These are phyloP conservation scores for Enhydra lutris DNA, from an alignment of 2,113 vertebrate species.

Conservation along the genomic window DNA sequence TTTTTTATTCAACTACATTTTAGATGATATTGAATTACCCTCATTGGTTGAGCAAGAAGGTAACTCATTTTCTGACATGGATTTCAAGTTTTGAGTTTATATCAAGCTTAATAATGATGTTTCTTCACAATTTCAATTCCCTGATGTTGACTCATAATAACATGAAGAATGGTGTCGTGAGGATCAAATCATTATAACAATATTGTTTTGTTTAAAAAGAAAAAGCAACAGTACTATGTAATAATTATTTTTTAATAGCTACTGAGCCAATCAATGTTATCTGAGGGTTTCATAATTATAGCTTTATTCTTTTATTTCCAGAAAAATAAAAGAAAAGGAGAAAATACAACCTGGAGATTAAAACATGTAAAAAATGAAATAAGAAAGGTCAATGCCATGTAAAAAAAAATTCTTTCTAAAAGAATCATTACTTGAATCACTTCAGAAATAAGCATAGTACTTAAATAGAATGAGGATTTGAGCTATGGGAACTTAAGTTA, in stretches of 20 bases:
- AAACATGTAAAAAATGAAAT: conserved; percentile 42
- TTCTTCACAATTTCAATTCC: conserved; percentile 50
- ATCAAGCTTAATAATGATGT: conserved; percentile 25
- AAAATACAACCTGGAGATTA: conserved; percentile 54
- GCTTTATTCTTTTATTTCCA: conserved; percentile 64
- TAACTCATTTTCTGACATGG: conserved; percentile 56
- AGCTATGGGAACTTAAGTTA: neutral
- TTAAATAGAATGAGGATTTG: neutral
- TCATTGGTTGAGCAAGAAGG: conserved; percentile 55
- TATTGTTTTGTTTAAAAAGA: conserved; percentile 68
- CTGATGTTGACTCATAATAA: conserved; percentile 60
- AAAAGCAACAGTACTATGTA: conserved; percentile 39
- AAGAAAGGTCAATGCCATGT: conserved; percentile 26
- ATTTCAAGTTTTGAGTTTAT: conserved; percentile 31
- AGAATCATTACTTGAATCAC: neutral
- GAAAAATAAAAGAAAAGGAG: conserved; percentile 54
- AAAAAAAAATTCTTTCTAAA: neutral
- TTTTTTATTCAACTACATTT: conserved; percentile 60
- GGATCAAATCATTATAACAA: conserved; percentile 50
- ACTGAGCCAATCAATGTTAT: conserved; percentile 40
- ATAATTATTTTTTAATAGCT: conserved; percentile 67
- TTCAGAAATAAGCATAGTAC: neutral
- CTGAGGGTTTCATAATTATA: conserved; percentile 58
- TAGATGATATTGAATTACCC: conserved; percentile 44
- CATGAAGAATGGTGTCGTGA: conserved; percentile 11